Evolutionary conservation across 2,888 invertebrate genomes (phyloP).

Genomic region (Mesorhabditis belari): DNA sequence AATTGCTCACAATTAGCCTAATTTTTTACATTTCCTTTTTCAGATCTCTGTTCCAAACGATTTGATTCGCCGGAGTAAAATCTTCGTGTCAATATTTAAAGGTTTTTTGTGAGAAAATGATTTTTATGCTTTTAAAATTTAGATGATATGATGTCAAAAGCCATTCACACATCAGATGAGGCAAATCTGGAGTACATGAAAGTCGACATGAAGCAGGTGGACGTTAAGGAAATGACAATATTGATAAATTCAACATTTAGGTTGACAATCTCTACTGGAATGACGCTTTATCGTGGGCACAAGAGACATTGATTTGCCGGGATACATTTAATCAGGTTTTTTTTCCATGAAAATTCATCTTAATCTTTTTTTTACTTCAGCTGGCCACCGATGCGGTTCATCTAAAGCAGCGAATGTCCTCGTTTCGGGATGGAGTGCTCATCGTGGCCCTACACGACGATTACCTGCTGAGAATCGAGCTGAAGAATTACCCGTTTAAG

Average conservation of each 20-base stretch:
- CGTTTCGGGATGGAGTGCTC: conserved; percentile 38
- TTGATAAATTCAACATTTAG: too few relatives aligned
- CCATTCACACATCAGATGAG: conserved; percentile 11
- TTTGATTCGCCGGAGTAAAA: conserved; percentile 28
- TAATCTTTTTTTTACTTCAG: conserved; percentile 21
- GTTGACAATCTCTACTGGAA: conserved; percentile 32
- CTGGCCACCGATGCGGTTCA: conserved; percentile 35
- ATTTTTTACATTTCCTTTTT: conserved; percentile 1
- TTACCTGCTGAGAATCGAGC: conserved; percentile 36
- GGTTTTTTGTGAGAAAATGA: conserved; percentile 11
- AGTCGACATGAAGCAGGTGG: conserved; percentile 19
- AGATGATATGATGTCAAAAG: conserved; percentile 17
- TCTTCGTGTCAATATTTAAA: conserved; percentile 30
- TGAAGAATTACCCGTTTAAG: conserved; percentile 39
- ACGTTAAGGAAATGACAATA: too few relatives aligned
- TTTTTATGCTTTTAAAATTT: conserved; percentile 1
- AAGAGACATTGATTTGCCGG: conserved; percentile 41
- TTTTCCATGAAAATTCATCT: too few relatives aligned
- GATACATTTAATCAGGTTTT: conserved; percentile 40
- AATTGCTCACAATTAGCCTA: neutral
- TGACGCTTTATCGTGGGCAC: conserved; percentile 46
- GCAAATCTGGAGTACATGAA: conserved; percentile 13
- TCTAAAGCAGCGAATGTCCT: conserved; percentile 20
- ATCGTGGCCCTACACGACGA: conserved; percentile 39
- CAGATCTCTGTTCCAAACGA: conserved; percentile 41